These are phyloP conservation scores for Notarius lentiginosus DNA, from an alignment of 2,113 vertebrate genomes.

Conservation along the genomic window DNA sequence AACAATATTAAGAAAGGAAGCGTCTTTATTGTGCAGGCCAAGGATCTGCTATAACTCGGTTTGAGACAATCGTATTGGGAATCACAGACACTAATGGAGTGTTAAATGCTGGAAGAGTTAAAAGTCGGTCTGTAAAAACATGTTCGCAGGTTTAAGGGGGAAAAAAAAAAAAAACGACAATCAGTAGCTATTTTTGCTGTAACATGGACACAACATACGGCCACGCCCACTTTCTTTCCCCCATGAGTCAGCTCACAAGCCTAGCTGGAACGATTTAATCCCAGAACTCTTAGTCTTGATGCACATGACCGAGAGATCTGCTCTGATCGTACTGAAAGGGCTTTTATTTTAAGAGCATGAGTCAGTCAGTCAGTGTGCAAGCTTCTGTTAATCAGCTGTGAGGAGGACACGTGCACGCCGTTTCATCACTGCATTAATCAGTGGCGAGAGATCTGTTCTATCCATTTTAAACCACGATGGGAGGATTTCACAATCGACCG, in stretches of 20 bases:
- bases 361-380: slow-evolving; percentile 15
- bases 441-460: background rate
- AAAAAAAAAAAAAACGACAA: too few relatives aligned
- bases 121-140: background rate
- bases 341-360: background rate
- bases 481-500: background rate
- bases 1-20: background rate
- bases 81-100: background rate
- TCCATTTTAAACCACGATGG: background rate
- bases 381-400: background rate
- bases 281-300: background rate
- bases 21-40: background rate
- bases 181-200: too few relatives aligned
- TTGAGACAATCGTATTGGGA: too few relatives aligned
- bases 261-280: background rate
- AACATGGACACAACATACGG: background rate
- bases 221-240: too few relatives aligned
- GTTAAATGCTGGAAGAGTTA: background rate
- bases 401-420: background rate
- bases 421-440: background rate
- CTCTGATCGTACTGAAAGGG: background rate
- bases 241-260: background rate
- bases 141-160: too few relatives aligned
- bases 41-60: background rate
- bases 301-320: background rate